Evolutionary conservation across 2,797 vertebrate genomes (phyloP), one percentile per base, ranked within the genome.

Genomic region (Esox masquinongy): DNA sequence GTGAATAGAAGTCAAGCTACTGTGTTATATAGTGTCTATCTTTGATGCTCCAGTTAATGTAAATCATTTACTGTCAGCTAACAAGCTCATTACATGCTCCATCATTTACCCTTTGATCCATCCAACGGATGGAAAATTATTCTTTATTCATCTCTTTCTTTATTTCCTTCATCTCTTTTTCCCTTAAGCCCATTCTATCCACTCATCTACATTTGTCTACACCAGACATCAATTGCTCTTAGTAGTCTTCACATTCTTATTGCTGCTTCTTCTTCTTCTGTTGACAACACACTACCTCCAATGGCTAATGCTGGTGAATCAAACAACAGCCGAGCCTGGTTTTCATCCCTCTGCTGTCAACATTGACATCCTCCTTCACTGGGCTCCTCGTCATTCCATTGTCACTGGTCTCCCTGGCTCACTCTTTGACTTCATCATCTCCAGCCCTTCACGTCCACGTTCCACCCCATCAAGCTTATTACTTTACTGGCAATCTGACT

Each of bases 401-500:
- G 50, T 12, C 68, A 14, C 67, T 5, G 67, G 34, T n/a, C 34
- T 50, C 47, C 43, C 43, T 47, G 43, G 39, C 39, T 43, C 1
- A 15, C 43, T 5, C 5, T 16, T 5, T 15, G 43, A 15, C 3
- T 47, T 26, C 8, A 2, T 24, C 68, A 29, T 71, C 50, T 53
- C 26, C 16, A 53, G 69, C 29, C 31, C 64, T 6, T 66, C 26
- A 31, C 26, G 14, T 66, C 64, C 26, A 17, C 5, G 5, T 29
- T 66, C 15, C 43, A 14, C 64, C 64, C 29, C 16, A 16, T 66
- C 64, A 66, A 31, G 15, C 64, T 34, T 29, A 66, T 66, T 66
- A 66, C 64, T 66, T 66, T 26, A 12, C 64, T 66, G 64, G 16
- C 64, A 36, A 77, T 79, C 78, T 81, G 77, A 85, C 81, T 70